Base-by-base conservation (phyloP, 2,888 invertebrate species). In the Stegophylla sp. region DNA sequence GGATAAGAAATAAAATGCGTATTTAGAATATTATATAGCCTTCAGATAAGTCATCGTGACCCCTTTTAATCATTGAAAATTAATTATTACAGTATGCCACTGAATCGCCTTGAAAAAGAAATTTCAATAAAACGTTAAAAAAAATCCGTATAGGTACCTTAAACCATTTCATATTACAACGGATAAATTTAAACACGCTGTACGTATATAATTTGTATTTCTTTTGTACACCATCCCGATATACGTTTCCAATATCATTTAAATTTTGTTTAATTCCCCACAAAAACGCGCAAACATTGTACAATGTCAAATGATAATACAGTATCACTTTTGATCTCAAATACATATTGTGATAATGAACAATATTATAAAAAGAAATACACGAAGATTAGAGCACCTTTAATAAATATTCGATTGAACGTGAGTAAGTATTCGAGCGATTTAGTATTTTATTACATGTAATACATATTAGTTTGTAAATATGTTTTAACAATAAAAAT, bases 31-130 rank as follows among this genome's bases (percentile, higher is more conserved):
- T 28, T 28, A 26, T 45, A 41, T n/a, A 48, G 26, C 48, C 63
- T 74, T 63, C 48, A 26, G 10, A 45, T 48, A 15, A 45, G 45
- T 61, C 43, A 48, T 48, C 20, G 15, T 74, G 61, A 74, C 74
- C 74, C 63, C 45, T 28, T 74, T 48, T 74, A 20, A 13, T 28
- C 63, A 48, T 61, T 45, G 20, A 73, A 48, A 74, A 61, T 48
- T 28, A 48, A 63, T 63, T 63, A 63, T 13, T 9, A 34, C 51
- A 69, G 17, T 41, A 17, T 20, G 28, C 23, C 61, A 45, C 28
- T 20, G 2, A 28, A 48, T 63, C 9, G 15, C 74, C 45, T 48
- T 20, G 74, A 48, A 63, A 63, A 48, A 48, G 61, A 74, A 74
- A 74, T 48, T 45, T 61, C n/a, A 28, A 28, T 74, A 61, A 28